A percentile compares a stretch with the other conserved stretches of the same genome.
These are phyloP conservation scores for Caenorhabditis wallacei DNA, from an alignment of 2,888 invertebrate species.

Conservation along the genomic window DNA sequence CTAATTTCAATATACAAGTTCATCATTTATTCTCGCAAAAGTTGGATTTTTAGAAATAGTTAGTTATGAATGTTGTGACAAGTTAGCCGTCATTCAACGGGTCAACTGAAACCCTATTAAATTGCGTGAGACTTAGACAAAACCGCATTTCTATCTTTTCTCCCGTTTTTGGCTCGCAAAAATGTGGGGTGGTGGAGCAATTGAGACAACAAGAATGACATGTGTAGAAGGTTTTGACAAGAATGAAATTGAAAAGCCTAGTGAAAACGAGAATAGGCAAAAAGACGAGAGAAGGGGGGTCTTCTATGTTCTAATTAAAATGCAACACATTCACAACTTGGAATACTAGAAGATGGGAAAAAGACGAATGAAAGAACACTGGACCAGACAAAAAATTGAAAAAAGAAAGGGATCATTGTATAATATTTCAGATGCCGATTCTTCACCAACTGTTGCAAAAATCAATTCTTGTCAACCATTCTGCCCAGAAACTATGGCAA, in stretches of 20 bases:
- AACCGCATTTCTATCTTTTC: conserved; percentile 51
- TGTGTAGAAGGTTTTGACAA: conserved; percentile 65
- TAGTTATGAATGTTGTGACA: conserved; percentile 53
- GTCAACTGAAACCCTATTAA: conserved; percentile 35
- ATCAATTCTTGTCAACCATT: conserved; percentile 68
- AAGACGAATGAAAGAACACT: conserved; percentile 11
- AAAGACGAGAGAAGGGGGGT: conserved; percentile 8
- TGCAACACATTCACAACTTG: conserved; percentile 64
- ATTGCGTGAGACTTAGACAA: conserved; percentile 53
- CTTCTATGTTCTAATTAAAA: conserved; percentile 65
- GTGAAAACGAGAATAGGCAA: conserved; percentile 35
- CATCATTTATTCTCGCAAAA: conserved; percentile 52
- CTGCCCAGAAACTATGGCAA: conserved; percentile 71
- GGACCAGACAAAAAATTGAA: not conserved
- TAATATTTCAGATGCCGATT: conserved; percentile 57
- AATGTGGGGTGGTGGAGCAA: conserved; percentile 52
- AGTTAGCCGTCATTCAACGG: conserved; percentile 27
- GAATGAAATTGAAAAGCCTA: conserved; percentile 61
- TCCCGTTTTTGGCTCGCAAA: conserved; percentile 36
- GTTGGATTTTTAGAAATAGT: conserved; percentile 46
- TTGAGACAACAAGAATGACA: conserved; percentile 67
- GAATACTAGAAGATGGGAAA: conserved; percentile 11
- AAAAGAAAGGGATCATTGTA: not conserved
- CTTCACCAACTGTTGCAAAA: conserved; percentile 54
- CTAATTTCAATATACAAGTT: conserved; percentile 21